phyloP scores from a whole-genome alignment of 2,888 invertebrate genomes.

The Camponotus fellah region DNA sequence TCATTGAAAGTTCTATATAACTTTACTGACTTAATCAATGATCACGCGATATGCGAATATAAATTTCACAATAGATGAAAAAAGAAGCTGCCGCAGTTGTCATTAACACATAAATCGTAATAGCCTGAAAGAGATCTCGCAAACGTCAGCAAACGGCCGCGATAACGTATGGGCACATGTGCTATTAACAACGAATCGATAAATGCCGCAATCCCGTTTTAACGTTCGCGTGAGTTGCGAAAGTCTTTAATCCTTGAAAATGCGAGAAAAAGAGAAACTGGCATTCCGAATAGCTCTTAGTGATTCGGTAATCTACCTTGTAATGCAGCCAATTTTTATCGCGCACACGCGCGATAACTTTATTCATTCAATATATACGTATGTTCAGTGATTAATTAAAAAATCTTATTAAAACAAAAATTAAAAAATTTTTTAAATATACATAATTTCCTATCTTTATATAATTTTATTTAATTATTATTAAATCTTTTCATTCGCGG shows the following conservation, averaged over 20 bases:
- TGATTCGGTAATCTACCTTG: constrained; percentile 41
- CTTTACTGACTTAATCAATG: neutral
- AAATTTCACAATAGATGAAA: constrained; percentile 19
- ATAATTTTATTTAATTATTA: neutral
- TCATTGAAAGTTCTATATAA: constrained; percentile 2
- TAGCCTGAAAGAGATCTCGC: constrained; percentile 8
- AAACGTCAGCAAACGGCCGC: constrained; percentile 16
- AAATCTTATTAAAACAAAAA: neutral
- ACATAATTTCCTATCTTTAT: neutral
- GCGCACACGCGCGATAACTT: neutral
- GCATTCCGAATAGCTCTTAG: neutral
- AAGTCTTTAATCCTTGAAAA: constrained; percentile 63
- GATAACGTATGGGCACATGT: neutral
- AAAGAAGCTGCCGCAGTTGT: constrained; percentile 4
- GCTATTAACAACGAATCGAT: constrained; percentile 57
- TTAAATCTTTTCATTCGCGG: too few species aligned
- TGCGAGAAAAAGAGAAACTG: constrained; percentile 22
- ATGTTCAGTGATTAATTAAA: neutral
- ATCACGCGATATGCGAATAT: constrained; percentile 22
- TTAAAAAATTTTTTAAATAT: too few species aligned
- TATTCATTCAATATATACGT: neutral
- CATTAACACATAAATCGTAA: constrained; percentile 30
- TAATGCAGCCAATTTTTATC: constrained; percentile 18
- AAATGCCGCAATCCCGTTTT: constrained; percentile 49
- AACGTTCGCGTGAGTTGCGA: constrained; percentile 49